phyloP scores from a whole-genome alignment of 2,113 vertebrate genomes.

The Notarius quadriscutis region DNA sequence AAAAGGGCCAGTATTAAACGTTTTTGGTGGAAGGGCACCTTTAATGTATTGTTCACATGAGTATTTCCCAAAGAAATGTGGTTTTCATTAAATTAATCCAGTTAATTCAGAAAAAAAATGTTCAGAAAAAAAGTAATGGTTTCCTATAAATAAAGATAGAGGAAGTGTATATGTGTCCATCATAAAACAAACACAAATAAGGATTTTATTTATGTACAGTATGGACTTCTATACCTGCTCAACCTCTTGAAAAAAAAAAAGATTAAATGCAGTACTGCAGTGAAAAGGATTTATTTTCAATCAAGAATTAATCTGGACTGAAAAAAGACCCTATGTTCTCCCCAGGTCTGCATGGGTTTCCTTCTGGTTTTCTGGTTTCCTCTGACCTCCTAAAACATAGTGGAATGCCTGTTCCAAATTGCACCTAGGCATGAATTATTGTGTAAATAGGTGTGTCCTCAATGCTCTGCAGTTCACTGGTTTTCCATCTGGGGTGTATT shows the following conservation, averaged over 20 bases:
- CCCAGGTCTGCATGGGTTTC: neutral
- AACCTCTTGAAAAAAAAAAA: neutral
- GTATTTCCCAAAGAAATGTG: neutral
- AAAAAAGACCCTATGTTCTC: neutral
- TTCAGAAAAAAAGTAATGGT: too few species aligned
- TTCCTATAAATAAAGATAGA: neutral
- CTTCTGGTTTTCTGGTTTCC: neutral
- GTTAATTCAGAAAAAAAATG: neutral
- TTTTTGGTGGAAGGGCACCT: too few species aligned
- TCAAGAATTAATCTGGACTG: neutral
- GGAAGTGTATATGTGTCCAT: neutral
- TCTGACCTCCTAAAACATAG: neutral
- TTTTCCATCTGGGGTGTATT: neutral
- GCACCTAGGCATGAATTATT: neutral
- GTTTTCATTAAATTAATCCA: neutral
- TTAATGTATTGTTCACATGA: neutral
- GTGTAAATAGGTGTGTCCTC: neutral
- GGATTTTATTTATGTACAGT: neutral
- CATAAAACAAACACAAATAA: neutral
- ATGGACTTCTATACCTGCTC: neutral
- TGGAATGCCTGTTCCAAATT: neutral
- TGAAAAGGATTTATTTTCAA: neutral
- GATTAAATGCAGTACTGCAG: neutral
- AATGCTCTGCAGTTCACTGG: neutral
- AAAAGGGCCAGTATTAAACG: too few species aligned